Percentiles rank a stretch among this genome's conserved stretches.
Evolutionary conservation across 2,113 vertebrate species (phyloP).

Genomic region (Osmerus mordax): DNA sequence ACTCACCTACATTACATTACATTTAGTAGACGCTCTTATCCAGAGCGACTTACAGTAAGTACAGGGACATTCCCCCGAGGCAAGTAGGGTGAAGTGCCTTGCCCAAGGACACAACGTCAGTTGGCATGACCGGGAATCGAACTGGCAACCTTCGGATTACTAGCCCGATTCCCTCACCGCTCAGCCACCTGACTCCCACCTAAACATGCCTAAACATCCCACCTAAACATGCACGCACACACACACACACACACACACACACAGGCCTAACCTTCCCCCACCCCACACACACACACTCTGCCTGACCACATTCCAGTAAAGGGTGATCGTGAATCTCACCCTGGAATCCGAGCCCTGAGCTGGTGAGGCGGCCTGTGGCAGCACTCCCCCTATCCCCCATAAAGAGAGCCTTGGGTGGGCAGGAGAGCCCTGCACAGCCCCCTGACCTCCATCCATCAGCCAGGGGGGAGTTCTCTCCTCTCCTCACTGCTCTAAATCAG

Average conservation of each 20-base stretch:
- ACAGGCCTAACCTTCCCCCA: constrained; percentile 2
- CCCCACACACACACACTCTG: constrained; percentile 22
- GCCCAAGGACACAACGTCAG: too few relatives aligned
- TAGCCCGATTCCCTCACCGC: too few relatives aligned
- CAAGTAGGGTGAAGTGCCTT: too few relatives aligned
- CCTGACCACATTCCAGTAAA: constrained; percentile 70
- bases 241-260: constrained; percentile 21
- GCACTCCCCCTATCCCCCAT: constrained; percentile 65
- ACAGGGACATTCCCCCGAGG: too few relatives aligned
- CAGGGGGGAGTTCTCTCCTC: constrained; percentile 54
- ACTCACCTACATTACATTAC: too few relatives aligned
- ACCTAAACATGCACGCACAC: constrained; percentile 10
- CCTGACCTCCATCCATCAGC: constrained; percentile 71
- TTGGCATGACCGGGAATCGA: too few relatives aligned
- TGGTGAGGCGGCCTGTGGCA: constrained; percentile 58
- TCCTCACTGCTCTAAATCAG: constrained; percentile 26
- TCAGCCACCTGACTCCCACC: too few relatives aligned
- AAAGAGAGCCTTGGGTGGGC: constrained; percentile 70
- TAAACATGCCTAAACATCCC: too few relatives aligned
- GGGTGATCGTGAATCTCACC: constrained; percentile 70
- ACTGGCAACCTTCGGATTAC: too few relatives aligned
- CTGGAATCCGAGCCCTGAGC: constrained; percentile 59
- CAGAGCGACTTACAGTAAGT: too few relatives aligned
- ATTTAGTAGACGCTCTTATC: too few relatives aligned
- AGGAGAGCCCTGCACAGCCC: constrained; percentile 48